Evolutionary conservation across 2,888 invertebrate species (phyloP).

Genomic region (Drosophila mayaguana): DNA sequence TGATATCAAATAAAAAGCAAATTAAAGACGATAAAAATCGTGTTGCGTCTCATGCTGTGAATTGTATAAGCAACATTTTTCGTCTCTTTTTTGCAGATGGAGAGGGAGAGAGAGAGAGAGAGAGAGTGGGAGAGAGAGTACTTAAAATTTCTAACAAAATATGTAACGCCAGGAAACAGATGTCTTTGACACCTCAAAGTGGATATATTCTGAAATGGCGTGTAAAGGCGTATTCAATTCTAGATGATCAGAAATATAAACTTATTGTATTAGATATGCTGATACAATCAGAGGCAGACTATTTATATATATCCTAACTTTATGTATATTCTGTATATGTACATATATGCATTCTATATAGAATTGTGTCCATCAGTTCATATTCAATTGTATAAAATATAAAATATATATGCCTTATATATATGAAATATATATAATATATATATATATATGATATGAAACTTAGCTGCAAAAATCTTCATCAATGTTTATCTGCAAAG

Average conservation of each 20-base stretch:
- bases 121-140: neutral
- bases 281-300: neutral
- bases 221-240: neutral
- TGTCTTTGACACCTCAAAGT: neutral
- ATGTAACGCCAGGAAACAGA: neutral
- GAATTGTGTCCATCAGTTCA: no score
- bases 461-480: no score
- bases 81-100: neutral
- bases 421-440: no score
- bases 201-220: neutral
- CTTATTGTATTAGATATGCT: neutral
- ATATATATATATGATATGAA: no score
- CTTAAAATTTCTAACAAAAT: neutral
- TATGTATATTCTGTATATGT: no score
- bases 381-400: no score
- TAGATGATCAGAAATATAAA: neutral
- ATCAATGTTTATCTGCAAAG: no score
- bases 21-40: slow-evolving; percentile 84
- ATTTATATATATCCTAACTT: no score
- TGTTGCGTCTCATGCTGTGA: slow-evolving; percentile 71
- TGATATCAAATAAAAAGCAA: slow-evolving; percentile 84
- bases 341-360: no score
- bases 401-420: no score
- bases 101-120: no score
- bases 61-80: slow-evolving; percentile 34